phyloP scores from a whole-genome alignment of 2,888 invertebrate species.

The Xestia ashworthii region DNA sequence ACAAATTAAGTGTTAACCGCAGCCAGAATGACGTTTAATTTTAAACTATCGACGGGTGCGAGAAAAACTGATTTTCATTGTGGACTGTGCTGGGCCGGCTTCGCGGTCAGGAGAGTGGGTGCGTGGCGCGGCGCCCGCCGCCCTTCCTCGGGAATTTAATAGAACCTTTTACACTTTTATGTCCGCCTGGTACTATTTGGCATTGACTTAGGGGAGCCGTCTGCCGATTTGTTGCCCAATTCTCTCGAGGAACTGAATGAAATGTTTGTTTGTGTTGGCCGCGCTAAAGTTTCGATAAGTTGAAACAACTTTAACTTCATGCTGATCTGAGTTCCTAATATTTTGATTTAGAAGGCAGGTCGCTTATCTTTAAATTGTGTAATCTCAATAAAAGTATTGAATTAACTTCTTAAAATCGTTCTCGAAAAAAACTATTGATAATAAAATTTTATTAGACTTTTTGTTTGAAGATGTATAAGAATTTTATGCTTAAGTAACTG shows the following conservation, averaged over 20 bases:
- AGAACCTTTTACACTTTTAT: conserved; percentile 75
- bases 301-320: background rate
- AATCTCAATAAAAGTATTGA: conserved; percentile 13
- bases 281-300: background rate
- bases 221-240: conserved; percentile 76
- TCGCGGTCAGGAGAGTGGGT: conserved; percentile 72
- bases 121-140: conserved; percentile 71
- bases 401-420: conserved; percentile 4
- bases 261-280: conserved; percentile 22
- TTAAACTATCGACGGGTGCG: conserved; percentile 86
- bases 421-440: conserved; percentile 22
- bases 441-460: conserved; percentile 45
- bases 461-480: conserved; percentile 47
- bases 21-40: conserved; percentile 89
- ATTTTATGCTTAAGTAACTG: conserved; percentile 40
- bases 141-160: conserved; percentile 73
- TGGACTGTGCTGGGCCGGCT: conserved; percentile 68
- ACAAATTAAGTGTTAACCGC: conserved; percentile 89
- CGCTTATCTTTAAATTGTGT: conserved; percentile 1
- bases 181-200: conserved; percentile 88
- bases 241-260: conserved; percentile 52
- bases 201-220: conserved; percentile 87
- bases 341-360: background rate
- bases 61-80: conserved; percentile 87
- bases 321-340: background rate